Base-by-base conservation (phyloP, 2,888 invertebrate genomes). In the Eilema caniola region DNA sequence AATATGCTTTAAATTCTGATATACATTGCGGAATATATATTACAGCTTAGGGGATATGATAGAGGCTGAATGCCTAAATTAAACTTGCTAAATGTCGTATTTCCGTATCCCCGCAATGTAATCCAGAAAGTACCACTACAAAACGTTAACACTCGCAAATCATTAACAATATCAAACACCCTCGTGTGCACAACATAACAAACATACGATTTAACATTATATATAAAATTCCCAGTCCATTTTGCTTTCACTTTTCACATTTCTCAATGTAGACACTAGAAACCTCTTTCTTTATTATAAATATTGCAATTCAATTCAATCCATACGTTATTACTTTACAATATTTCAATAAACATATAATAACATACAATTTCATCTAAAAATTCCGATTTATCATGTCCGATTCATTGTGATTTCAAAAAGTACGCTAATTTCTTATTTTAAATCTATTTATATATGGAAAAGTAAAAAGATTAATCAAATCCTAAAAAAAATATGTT, bases 151-250 rank as follows among this genome's bases (percentile, higher is more conserved):
- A 66, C 76, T 69, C 73, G 68, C 74, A 81, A 81, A 71, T 68
- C 64, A 67, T 74, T 79, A 81, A 82, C 79, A 77, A 75, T 66
- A 73, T 77, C 69, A 73, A 78, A 76, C 76, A 73, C 78, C 74
- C 83, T 76, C 79, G 70, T 81, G 77, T 83, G 79, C 84, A 74
- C 78, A 81, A 80, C 75, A 76, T 77, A 80, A 80, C 81, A 80
- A 73, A 80, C 76, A 69, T 70, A 75, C 70, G 53, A 71, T 69
- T 71, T 72, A 81, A 81, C 81, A 81, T 81, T 79, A 75, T 16
- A 75, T 71, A 78, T 68, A 81, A 62, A 61, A 71, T 71, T 69
- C 11, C 72, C 74, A 75, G 41, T 74, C 73, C 77, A 62, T 83
- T 74, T 71, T 63, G 70, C 73, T 73, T 62, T 53, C 57, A 59